Conservation (phyloP, 2,888 invertebrate species). For the Melikaiella ostensackeni region DNA sequence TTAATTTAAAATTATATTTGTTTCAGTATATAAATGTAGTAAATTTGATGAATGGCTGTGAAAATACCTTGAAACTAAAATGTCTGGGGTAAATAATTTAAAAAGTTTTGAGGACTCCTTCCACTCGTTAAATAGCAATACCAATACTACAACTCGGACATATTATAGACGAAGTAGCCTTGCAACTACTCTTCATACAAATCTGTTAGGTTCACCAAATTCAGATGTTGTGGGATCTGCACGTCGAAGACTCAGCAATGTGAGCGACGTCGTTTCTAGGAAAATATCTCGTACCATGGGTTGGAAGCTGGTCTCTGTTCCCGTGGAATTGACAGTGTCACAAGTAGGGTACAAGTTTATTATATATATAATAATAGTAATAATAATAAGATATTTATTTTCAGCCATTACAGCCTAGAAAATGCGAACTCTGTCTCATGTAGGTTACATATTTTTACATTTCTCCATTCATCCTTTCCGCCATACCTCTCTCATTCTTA, state of each 20-base stretch:
- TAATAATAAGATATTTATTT: too few relatives aligned
- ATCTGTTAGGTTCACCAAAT: conserved; percentile 60
- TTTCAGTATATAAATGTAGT: conserved; percentile 5
- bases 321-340: conserved; percentile 68
- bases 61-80: neutral
- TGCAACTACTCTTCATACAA: conserved; percentile 67
- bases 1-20: neutral
- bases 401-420: too few relatives aligned
- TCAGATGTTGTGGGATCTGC: conserved; percentile 74
- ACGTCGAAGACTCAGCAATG: conserved; percentile 86
- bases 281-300: conserved; percentile 89
- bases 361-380: too few relatives aligned
- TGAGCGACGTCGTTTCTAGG: conserved; percentile 86
- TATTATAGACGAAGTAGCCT: conserved; percentile 63
- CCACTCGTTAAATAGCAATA: conserved; percentile 21
- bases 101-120: conserved; percentile 42
- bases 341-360: too few relatives aligned
- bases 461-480: too few relatives aligned
- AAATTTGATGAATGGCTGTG: neutral
- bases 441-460: too few relatives aligned
- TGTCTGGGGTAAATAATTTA: conserved; percentile 31
- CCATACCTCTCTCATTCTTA: too few relatives aligned
- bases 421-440: too few relatives aligned
- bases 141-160: conserved; percentile 33
- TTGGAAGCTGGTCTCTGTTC: conserved; percentile 76